These are phyloP conservation scores for Ctenosaura bakeri DNA, from an alignment of 2,797 vertebrate genomes.

Conservation along the genomic window DNA sequence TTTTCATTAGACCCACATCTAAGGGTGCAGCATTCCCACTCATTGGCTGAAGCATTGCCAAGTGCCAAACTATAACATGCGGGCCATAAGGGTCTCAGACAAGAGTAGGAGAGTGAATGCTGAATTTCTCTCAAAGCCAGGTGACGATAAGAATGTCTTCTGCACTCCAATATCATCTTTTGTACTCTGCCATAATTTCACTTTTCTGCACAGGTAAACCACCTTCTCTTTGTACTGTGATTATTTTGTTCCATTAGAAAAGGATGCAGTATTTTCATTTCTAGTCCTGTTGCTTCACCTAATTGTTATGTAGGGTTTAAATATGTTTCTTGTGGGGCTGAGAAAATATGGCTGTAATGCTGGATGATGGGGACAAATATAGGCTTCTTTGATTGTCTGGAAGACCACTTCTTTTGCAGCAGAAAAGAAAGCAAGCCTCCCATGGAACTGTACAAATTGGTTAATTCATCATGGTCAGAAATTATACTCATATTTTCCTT, in stretches of 20 bases:
- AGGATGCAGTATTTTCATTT: not conserved
- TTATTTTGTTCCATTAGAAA: not conserved
- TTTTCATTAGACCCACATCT: slow-evolving; percentile 2
- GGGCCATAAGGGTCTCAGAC: slow-evolving; percentile 21
- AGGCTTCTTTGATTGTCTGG: not conserved
- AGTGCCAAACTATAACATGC: not conserved
- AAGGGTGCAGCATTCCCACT: not conserved
- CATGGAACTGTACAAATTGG: not conserved
- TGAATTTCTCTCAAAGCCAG: not conserved
- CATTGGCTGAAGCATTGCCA: not conserved
- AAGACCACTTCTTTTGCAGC: not conserved
- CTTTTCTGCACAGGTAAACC: not conserved
- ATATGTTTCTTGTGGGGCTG: not conserved
- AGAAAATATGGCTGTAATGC: not conserved
- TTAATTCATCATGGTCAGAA: not conserved
- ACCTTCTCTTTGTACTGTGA: not conserved
- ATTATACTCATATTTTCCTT: not conserved
- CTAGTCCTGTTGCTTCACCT: not conserved
- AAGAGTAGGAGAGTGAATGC: not conserved
- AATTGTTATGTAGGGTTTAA: not conserved
- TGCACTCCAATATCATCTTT: not conserved
- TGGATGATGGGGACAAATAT: not conserved
- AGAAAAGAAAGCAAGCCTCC: not conserved
- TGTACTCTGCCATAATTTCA: not conserved
- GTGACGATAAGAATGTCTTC: not conserved